These are phyloP conservation scores for Pholis gunnellus DNA, from an alignment of 2,113 vertebrate genomes.

Conservation along the genomic window DNA sequence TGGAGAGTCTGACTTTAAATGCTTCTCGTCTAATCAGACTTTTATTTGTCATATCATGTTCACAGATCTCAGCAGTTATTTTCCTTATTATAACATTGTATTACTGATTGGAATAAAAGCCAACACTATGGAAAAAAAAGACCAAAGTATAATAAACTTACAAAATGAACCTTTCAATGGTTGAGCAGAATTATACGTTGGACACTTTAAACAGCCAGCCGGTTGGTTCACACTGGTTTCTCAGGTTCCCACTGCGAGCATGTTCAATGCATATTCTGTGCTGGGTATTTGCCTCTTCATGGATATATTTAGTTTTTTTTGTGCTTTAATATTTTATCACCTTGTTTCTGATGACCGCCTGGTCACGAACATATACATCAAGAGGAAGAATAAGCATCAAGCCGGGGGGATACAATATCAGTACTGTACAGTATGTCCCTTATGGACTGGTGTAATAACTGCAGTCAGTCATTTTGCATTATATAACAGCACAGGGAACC, in stretches of 20 bases:
- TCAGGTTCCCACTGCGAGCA: too few relatives aligned
- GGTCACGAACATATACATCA: slow-evolving; percentile 21
- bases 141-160: neutral
- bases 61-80: neutral
- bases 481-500: slow-evolving; percentile 19
- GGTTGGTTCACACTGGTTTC: neutral
- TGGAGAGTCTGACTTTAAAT: neutral
- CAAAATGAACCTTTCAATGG: neutral
- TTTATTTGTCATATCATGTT: neutral
- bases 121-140: neutral
- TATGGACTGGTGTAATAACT: slow-evolving; percentile 38
- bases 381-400: neutral
- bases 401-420: neutral
- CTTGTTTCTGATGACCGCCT: neutral
- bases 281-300: neutral
- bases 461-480: slow-evolving; percentile 49
- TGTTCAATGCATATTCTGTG: neutral
- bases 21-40: neutral
- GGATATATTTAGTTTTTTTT: slow-evolving; percentile 1
- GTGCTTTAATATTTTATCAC: neutral
- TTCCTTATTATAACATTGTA: neutral
- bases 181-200: neutral
- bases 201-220: neutral
- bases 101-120: neutral
- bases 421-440: neutral